Evolutionary conservation across 2,888 invertebrate species (phyloP), one percentile per base, ranked within the genome.

Genomic region (Hanleya hanleyi): DNA sequence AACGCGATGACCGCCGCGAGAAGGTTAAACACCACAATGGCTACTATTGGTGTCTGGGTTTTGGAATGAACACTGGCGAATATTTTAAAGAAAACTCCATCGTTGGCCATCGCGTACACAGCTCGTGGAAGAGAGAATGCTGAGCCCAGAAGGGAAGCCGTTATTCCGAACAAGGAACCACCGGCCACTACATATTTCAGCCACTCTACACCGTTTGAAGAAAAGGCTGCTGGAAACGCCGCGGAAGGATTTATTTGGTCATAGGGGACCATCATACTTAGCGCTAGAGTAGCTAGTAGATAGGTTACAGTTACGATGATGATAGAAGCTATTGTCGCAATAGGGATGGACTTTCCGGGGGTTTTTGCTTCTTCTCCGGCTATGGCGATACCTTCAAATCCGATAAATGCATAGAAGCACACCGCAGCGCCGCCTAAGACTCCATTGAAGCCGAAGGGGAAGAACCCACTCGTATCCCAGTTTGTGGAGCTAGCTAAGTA

Each of bases 21-120:
- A 4, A 82, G 49, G 15, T 89, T 89, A 73, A 90, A 87, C 12
- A 87, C 76, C 15, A 82, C 72, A 64, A 89, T 85, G 33, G 90
- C 84, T 64, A 86, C 77, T 3, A 91, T 69, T 0, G 91, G 91
- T 0, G 90, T 91, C 79, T 96, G 96, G 0, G 96, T 96, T 81
- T 94, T 94, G 50, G 94, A 92, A 86, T 94, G 95, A 4, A 97
- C 93, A 76, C 94, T 94, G 7, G 95, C 95, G 49, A 91, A 84
- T 57, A 85, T 82, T 51, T 94, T 93, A 86, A 97, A 97, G 18
- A 97, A 92, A 15, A 97, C 91, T 0, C 97, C 97, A 86, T 97
- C 97, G 35, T 94, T 93, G 0, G 97, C 96, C 97, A 97, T 97
- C 0, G 97, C 95, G 85, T 97, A 97, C 91, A 96, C 93, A 84